phyloP scores from a whole-genome alignment of 1,140 invertebrate species.

The Neuroterus valhalla region DNA sequence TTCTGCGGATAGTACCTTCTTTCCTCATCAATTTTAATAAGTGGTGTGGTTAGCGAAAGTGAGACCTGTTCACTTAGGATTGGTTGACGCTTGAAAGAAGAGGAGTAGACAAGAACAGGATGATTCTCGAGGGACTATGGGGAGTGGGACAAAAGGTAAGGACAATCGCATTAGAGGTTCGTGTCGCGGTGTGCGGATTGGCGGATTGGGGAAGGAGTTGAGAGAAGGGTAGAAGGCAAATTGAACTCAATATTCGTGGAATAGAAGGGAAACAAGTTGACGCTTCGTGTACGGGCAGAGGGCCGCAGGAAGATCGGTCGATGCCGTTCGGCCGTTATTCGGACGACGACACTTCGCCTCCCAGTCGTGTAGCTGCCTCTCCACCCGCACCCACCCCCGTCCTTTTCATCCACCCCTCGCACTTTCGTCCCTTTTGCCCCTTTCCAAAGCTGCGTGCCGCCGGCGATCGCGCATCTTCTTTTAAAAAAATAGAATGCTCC shows the following conservation, averaged over 20 bases:
- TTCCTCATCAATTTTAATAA: constrained; percentile 13
- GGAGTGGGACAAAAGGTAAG: constrained; percentile 65
- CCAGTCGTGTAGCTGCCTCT: constrained; percentile 60
- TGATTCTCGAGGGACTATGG: constrained; percentile 55
- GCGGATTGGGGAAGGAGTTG: constrained; percentile 38
- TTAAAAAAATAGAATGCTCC: constrained; percentile 41
- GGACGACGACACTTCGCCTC: constrained; percentile 76
- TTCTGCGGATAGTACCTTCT: background rate
- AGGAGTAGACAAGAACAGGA: constrained; percentile 46
- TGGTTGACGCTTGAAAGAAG: constrained; percentile 34
- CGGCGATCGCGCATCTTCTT: constrained; percentile 59
- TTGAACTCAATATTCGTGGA: constrained; percentile 74
- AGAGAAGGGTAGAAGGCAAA: constrained; percentile 68
- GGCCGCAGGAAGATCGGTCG: constrained; percentile 74
- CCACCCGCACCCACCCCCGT: constrained; percentile 56
- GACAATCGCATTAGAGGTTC: constrained; percentile 70
- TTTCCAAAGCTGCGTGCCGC: constrained; percentile 63
- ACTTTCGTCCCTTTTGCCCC: constrained; percentile 53
- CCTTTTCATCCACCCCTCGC: constrained; percentile 41
- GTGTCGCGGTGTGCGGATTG: constrained; percentile 47
- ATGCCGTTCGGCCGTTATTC: constrained; percentile 76
- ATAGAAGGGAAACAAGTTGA: constrained; percentile 75
- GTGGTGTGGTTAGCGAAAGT: constrained; percentile 31
- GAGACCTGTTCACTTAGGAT: constrained; percentile 39
- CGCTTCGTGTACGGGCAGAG: constrained; percentile 67